These are phyloP conservation scores for Dryobates pubescens DNA, from an alignment of 2,797 vertebrate species.

Conservation along the genomic window DNA sequence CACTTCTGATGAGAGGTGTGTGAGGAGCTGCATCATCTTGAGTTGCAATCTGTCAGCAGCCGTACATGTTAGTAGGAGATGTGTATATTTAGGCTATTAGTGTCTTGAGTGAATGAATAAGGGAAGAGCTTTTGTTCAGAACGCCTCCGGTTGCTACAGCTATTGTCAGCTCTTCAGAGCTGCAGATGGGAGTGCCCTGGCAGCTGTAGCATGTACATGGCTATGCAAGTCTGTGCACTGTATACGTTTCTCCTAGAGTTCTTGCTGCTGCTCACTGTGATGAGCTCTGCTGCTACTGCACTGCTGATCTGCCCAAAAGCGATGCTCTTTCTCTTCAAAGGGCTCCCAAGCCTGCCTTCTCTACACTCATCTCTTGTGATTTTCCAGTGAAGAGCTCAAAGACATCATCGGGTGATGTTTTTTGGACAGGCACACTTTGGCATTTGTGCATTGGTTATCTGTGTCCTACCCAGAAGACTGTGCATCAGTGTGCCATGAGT, in stretches of 20 bases:
- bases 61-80: fast-evolving
- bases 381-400: background rate
- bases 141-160: background rate
- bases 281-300: background rate
- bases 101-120: background rate
- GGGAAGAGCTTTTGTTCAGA: background rate
- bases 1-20: background rate
- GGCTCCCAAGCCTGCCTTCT: background rate
- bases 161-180: background rate
- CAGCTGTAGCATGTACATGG: background rate
- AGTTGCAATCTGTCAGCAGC: background rate
- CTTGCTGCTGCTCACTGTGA: background rate
- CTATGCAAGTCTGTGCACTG: background rate
- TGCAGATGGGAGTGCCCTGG: background rate
- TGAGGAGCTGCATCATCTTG: background rate
- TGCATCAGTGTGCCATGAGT: background rate
- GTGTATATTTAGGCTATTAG: background rate
- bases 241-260: background rate
- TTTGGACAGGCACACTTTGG: background rate
- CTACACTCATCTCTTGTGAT: fast-evolving
- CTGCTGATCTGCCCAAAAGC: background rate
- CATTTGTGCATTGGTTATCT: fast-evolving
- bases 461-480: background rate
- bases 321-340: background rate
- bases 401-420: background rate